Base-by-base conservation (phyloP, 1,140 invertebrate genomes). In the Penaeus japonicus region DNA sequence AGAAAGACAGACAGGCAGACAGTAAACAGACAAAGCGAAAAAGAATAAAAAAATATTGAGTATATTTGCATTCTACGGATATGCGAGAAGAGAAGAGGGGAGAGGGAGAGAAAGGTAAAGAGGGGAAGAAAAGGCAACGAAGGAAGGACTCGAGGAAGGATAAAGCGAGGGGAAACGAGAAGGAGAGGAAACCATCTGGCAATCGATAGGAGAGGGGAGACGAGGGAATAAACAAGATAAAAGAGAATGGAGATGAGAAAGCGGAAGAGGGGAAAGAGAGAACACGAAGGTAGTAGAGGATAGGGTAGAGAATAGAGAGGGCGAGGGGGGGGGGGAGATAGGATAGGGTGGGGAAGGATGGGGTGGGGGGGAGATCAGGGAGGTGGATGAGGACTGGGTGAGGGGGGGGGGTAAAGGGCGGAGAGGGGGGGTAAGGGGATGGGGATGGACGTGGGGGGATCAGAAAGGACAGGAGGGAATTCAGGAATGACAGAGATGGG, bases 161-260 rank as follows among this genome's bases (percentile, higher is more conserved):
- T 47, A 47, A 79, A 79, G 77, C 22, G 32, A 47, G 24, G 24
- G 77, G 77, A 24, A 53, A 79, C 39, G 18, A 77, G 20, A 77
- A 77, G 73, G 20, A 77, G 30, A 77, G 20, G 73, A 27, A 24
- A 27, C 10, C n/a, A 18, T 27, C 0, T 77, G 73, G 27, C 30
- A 39, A 77, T 32, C 73, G 20, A 32, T 27, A 77, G 39, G 32
- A 77, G 20, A 39, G 39, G 73, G 39, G 73, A 39, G 30, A 27
- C 0, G 39, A 32, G 39, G 4, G 39, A 22, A 77, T 22, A n/a
- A 77, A 39, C 20, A 32, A 77, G 30, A 39, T 27, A 22, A 39
- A 77, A 77, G 73, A 77, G 39, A 77, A 77, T 77, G 73, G 39
- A 77, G 73, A 77, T 24, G 73, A 77, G 39, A 39, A 77, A 77